Evolutionary conservation across 2,113 vertebrate species (phyloP).

Genomic region (Bothrops jararaca): DNA sequence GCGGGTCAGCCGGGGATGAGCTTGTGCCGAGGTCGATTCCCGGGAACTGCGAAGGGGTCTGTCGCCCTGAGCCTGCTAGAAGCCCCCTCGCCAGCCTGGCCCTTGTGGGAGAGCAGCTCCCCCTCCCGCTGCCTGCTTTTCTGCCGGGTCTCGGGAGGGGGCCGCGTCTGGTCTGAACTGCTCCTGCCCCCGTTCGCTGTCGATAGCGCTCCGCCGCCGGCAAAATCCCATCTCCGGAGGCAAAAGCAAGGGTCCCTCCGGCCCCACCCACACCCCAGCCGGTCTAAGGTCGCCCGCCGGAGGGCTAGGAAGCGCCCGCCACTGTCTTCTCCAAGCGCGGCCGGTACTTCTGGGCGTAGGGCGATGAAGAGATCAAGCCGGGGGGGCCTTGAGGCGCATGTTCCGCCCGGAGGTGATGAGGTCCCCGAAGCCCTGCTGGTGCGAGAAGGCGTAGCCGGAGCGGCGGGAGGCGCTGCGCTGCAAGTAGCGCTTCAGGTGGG

Average conservation of each 20-base stretch:
- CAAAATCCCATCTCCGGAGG: background rate
- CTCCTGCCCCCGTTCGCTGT: background rate
- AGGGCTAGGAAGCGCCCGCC: background rate
- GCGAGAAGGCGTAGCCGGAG: conserved; percentile 95
- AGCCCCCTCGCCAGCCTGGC: background rate
- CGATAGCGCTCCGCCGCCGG: background rate
- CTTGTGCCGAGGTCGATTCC: rapidly evolving
- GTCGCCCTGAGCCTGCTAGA: background rate
- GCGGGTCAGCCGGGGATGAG: background rate
- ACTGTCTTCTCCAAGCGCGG: conserved; percentile 24
- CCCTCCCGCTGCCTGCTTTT: background rate
- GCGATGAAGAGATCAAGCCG: conserved; percentile 40
- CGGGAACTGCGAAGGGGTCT: background rate
- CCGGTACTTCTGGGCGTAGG: conserved; percentile 50
- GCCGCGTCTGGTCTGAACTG: rapidly evolving
- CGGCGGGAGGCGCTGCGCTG: conserved; percentile 74
- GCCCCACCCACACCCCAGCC: no score
- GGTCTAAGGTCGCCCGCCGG: no score
- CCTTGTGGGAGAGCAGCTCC: background rate
- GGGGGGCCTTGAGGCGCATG: conserved; percentile 65
- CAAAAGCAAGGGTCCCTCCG: background rate
- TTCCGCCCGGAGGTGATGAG: conserved; percentile 89
- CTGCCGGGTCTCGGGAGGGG: no score
- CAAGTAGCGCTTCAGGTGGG: conserved; percentile 45
- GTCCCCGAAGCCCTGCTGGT: conserved; percentile 85